These are phyloP conservation scores for Chamaetylas fuelleborni DNA, from an alignment of 2,113 vertebrate genomes.

Conservation along the genomic window DNA sequence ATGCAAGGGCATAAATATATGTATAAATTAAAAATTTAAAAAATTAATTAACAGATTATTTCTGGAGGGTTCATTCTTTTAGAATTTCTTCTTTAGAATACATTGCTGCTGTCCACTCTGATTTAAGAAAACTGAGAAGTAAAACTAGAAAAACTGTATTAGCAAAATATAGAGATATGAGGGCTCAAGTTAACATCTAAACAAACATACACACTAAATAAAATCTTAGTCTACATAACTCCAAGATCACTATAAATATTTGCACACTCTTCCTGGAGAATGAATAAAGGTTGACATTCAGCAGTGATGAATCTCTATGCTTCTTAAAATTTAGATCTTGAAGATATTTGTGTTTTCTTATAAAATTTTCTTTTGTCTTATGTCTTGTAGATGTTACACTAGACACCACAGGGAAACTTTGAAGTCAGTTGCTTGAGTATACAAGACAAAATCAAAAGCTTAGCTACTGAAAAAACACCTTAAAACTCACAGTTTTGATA, in stretches of 20 bases:
- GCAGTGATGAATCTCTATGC: not conserved
- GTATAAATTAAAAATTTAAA: not conserved
- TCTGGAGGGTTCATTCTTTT: not conserved
- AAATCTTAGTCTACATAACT: not conserved
- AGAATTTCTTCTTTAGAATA: not conserved
- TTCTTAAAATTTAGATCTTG: not conserved
- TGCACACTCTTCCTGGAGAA: not conserved
- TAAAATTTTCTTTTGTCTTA: not conserved
- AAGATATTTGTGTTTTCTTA: not conserved
- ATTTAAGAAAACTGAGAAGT: not conserved
- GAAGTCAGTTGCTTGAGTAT: not conserved
- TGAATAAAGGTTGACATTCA: not conserved
- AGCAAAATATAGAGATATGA: not conserved
- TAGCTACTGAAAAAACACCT: not conserved
- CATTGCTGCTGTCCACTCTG: not conserved
- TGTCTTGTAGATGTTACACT: not conserved
- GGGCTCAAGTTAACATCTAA: not conserved
- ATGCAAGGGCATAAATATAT: fast-evolving
- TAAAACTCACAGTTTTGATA: not conserved
- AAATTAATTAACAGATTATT: not conserved
- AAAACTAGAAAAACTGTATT: not conserved
- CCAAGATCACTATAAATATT: not conserved
- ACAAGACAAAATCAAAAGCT: not conserved
- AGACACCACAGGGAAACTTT: not conserved
- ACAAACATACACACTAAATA: not conserved